Percentiles rank a stretch among this genome's conserved stretches.
Conservation (phyloP, 2,797 vertebrate genomes). For the Scarus forsteni region DNA sequence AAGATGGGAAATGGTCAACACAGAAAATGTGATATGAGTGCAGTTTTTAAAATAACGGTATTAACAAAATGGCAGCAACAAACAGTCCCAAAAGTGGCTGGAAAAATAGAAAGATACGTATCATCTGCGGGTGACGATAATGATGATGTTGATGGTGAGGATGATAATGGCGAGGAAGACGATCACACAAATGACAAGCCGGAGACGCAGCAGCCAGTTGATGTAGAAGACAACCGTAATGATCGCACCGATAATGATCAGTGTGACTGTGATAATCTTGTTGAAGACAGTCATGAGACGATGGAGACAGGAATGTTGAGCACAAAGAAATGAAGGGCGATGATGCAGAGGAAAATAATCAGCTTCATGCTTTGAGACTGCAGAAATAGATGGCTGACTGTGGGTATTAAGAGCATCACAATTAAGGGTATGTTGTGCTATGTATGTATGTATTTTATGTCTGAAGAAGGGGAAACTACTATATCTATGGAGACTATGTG, state of each 20-base stretch:
- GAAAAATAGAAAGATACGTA: slow-evolving; percentile 38
- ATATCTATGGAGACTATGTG: not conserved
- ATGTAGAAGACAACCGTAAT: slow-evolving; percentile 46
- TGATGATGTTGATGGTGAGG: slow-evolving; percentile 23
- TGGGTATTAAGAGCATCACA: not conserved
- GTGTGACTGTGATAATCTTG: slow-evolving; percentile 54
- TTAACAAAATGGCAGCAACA: slow-evolving; percentile 15
- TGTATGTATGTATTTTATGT: not conserved
- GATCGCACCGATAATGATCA: slow-evolving; percentile 58
- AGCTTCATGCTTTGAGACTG: slow-evolving; percentile 5
- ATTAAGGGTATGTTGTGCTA: not conserved
- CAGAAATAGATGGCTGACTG: slow-evolving; percentile 11
- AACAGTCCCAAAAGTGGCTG: slow-evolving; percentile 11
- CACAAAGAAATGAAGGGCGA: slow-evolving; percentile 52
- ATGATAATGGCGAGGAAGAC: slow-evolving; percentile 23
- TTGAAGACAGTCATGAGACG: slow-evolving; percentile 57
- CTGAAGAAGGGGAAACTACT: not conserved
- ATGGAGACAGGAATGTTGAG: slow-evolving; percentile 51
- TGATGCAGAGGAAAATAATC: slow-evolving; percentile 35
- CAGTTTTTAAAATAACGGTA: slow-evolving; percentile 5
- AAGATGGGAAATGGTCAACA: not conserved
- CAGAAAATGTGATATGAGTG: not conserved
- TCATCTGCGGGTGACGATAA: slow-evolving; percentile 37
- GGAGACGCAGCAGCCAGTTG: slow-evolving; percentile 43
- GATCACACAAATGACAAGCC: slow-evolving; percentile 39